Percentiles rank a stretch among this genome's conserved stretches.
Evolutionary conservation across 2,888 invertebrate species (phyloP).

Genomic region (Notodonta ziczac): DNA sequence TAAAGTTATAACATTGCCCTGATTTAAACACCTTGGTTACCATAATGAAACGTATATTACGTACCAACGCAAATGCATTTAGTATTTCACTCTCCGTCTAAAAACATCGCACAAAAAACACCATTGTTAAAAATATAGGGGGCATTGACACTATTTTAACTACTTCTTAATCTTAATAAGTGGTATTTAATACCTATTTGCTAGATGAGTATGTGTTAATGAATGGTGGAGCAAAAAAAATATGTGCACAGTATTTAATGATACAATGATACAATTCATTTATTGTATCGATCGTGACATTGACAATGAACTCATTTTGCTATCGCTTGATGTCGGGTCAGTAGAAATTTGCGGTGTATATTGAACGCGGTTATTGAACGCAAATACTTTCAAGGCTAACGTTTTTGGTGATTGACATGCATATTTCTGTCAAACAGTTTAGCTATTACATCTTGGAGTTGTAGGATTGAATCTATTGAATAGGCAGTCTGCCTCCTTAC

Average conservation of each 20-base stretch:
- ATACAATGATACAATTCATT: neutral
- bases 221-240: neutral
- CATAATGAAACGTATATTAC: neutral
- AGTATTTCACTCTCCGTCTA: slow-evolving; percentile 3
- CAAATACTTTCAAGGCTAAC: slow-evolving; percentile 18
- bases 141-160: slow-evolving; percentile 4
- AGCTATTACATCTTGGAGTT: too few species aligned
- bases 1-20: neutral
- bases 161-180: slow-evolving; percentile 6
- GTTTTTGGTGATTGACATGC: slow-evolving; percentile 8
- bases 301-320: slow-evolving; percentile 5
- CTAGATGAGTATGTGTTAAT: slow-evolving; percentile 8
- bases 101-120: slow-evolving; percentile 9
- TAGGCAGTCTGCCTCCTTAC: too few species aligned
- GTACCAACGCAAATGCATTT: slow-evolving; percentile 1
- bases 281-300: slow-evolving; percentile 6
- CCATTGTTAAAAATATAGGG: neutral
- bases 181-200: slow-evolving; percentile 7
- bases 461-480: too few species aligned
- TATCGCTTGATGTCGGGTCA: slow-evolving; percentile 1
- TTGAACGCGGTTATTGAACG: neutral
- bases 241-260: neutral
- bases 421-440: too few species aligned
- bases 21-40: neutral
- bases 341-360: neutral